phyloP scores from a whole-genome alignment of 2,113 vertebrate species.

The Oryctolagus cuniculus region mOryCun1.1 NC_091434.1:85362001-85362500 shows the following conservation, averaged over 20 bases:
- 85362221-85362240: not conserved
- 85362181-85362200: not conserved
- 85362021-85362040: no score
- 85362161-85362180: not conserved
- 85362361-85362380: constrained; percentile 54
- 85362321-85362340: not conserved
- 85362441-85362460: not conserved
- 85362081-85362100: constrained; percentile 1
- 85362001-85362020: no score
- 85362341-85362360: constrained; percentile 49
- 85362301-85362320: not conserved
- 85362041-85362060: no score
- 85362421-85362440: constrained; percentile 20
- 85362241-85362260: not conserved
- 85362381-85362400: constrained; percentile 16
- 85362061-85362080: no score
- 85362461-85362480: not conserved
- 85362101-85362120: constrained; percentile 19
- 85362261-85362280: not conserved
- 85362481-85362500: not conserved
- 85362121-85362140: not conserved
- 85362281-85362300: not conserved
- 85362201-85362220: not conserved
- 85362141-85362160: not conserved
- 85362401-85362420: not conserved